A percentile compares a stretch with the other conserved stretches of the same genome.
Conservation (phyloP, 1,140 invertebrate species). For the Caenorhabditis elegans region WBcel235 BX284605.5:9756501-9757000, state of each 20-base stretch:
- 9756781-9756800: neutral
- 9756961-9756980: constrained; percentile 2
- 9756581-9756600: neutral
- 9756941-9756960: neutral
- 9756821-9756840: neutral
- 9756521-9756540: neutral
- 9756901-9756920: neutral
- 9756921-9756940: neutral
- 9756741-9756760: neutral
- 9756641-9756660: neutral
- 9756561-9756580: neutral
- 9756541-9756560: neutral
- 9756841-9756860: constrained; percentile 5
- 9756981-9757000: neutral
- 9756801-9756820: neutral
- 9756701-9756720: neutral
- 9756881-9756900: no score
- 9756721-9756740: neutral
- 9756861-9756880: neutral
- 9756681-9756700: constrained; percentile 2
- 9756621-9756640: neutral
- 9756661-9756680: neutral
- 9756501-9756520: neutral
- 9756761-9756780: neutral
- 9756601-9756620: neutral